These are phyloP conservation scores for Ruditapes philippinarum DNA, from an alignment of 1,140 invertebrate genomes.

Conservation along the genomic window DNA sequence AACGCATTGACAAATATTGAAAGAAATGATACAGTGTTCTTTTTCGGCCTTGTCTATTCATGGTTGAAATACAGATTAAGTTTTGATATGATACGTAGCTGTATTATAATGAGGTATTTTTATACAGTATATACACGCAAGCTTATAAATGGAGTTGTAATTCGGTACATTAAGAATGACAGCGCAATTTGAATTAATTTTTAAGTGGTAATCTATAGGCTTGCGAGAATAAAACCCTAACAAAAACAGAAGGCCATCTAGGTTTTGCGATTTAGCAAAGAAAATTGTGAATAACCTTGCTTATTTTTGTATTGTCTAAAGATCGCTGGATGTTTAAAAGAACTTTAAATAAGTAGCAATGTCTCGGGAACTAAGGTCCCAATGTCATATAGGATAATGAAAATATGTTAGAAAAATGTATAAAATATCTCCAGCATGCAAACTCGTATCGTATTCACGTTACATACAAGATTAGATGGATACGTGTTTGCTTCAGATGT, in stretches of 20 bases:
- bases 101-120: not conserved
- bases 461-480: too few species aligned
- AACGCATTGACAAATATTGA: not conserved
- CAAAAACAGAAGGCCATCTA: not conserved
- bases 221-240: not conserved
- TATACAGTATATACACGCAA: constrained; percentile 12
- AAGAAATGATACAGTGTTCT: constrained; percentile 1
- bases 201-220: not conserved
- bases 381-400: too few species aligned
- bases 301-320: not conserved
- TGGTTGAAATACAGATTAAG: not conserved
- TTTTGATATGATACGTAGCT: constrained; percentile 11
- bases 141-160: not conserved
- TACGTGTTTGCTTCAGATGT: too few species aligned
- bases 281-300: not conserved
- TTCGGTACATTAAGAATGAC: not conserved
- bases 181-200: not conserved
- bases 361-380: too few species aligned
- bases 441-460: too few species aligned
- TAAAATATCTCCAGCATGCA: too few species aligned
- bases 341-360: too few species aligned
- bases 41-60: not conserved
- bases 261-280: not conserved
- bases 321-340: too few species aligned
- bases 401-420: too few species aligned